These are phyloP conservation scores for Helostoma temminkii DNA, from an alignment of 2,797 vertebrate genomes.

Conservation along the genomic window DNA sequence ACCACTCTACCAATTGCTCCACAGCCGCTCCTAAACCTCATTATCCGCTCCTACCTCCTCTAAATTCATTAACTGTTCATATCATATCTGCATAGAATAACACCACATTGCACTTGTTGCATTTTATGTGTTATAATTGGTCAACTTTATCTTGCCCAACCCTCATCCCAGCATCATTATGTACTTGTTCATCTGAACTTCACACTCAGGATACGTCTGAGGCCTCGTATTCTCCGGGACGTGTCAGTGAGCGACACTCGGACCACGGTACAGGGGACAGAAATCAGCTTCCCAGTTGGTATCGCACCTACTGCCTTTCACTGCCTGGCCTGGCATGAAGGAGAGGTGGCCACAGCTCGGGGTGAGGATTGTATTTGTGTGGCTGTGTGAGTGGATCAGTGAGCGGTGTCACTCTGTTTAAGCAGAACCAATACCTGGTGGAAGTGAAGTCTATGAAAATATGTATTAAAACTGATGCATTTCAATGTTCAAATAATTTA, in stretches of 20 bases:
- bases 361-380: slow-evolving; percentile 78
- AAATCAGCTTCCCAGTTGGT: slow-evolving; percentile 92
- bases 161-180: not conserved
- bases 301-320: slow-evolving; percentile 93
- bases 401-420: too few species aligned
- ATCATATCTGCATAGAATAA: too few species aligned
- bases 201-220: slow-evolving; percentile 87
- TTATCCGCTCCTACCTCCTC: too few species aligned
- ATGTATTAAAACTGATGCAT: too few species aligned
- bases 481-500: too few species aligned
- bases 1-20: too few species aligned
- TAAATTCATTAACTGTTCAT: too few species aligned
- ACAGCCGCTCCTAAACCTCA: too few species aligned
- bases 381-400: not conserved
- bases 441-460: not conserved
- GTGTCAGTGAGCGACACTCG: slow-evolving; percentile 88
- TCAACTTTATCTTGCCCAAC: too few species aligned
- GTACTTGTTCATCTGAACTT: not conserved
- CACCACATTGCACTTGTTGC: too few species aligned
- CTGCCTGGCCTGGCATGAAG: slow-evolving; percentile 92
- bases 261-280: slow-evolving; percentile 88
- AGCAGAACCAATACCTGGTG: too few species aligned
- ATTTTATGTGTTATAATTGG: too few species aligned
- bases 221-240: slow-evolving; percentile 89
- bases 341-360: slow-evolving; percentile 93